Evolutionary conservation across 2,888 invertebrate species (phyloP), one percentile per base, ranked within the genome.

Genomic region (Pogonocherus hispidulus): DNA sequence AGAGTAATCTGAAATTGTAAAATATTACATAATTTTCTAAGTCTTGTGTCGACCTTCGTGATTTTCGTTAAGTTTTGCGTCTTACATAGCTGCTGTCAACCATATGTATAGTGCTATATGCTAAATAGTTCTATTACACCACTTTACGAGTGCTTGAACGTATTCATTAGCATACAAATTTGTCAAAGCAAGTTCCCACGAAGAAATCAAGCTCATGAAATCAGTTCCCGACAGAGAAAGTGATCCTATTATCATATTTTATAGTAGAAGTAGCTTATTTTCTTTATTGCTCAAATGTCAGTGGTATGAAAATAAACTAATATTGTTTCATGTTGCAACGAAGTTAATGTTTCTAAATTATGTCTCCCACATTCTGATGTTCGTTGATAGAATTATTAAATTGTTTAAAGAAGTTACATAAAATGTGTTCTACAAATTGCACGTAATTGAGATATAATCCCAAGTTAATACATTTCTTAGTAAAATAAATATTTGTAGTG

Each of bases 121-220:
- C 41, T n/a, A 41, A 41, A 41, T 41, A 41, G 41, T n/a, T 41
- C 41, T 16, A 41, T 41, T 41, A n/a, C 41, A 41, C n/a, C n/a
- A 14, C 41, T 41, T 41, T 41, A 41, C 14, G 14, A n/a, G 41
- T n/a, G 41, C 16, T n/a, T 41, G 41, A 41, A 41, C n/a, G 16
- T 41, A n/a, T 41, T 41, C 41, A 41, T 41, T 41, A 14, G 41
- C 41, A 41, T 41, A n/a, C n/a, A 2, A n/a, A 14, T 41, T 41
- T 41, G 41, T 41, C 41, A 41, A 41, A 16, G 41, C 41, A 41
- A 16, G 41, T 41, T 41, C n/a, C 41, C 14, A 41, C 41, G 8
- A 41, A 41, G 41, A 41, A 27, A n/a, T 41, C 41, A 14, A 5
- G 27, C 8, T 27, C n/a, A n/a, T n/a, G n/a, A n/a, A 8, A 32